Conservation (phyloP, 1,140 invertebrate genomes). For the Drosophila punjabiensis region DNA sequence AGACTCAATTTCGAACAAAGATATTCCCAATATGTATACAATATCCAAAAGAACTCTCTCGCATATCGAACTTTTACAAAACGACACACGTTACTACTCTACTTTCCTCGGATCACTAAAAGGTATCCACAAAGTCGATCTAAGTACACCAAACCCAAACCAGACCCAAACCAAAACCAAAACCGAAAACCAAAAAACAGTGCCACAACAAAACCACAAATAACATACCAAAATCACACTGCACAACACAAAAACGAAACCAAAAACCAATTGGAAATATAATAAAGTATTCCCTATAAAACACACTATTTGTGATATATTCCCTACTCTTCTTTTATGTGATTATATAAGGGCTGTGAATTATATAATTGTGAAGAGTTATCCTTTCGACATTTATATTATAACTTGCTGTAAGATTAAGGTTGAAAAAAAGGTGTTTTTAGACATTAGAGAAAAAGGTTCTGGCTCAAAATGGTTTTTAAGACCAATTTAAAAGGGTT, state of each 20-base stretch:
- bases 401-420: background rate
- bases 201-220: constrained; percentile 33
- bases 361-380: background rate
- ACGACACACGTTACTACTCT: constrained; percentile 88
- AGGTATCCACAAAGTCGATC: constrained; percentile 86
- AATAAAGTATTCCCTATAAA: background rate
- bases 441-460: rapidly evolving
- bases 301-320: constrained; percentile 15
- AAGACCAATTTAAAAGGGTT: no score
- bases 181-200: constrained; percentile 16
- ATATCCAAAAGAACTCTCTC: constrained; percentile 74
- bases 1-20: constrained; percentile 16
- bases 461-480: background rate
- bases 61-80: constrained; percentile 85
- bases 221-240: constrained; percentile 56
- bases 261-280: constrained; percentile 1
- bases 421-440: background rate
- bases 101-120: constrained; percentile 86
- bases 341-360: background rate
- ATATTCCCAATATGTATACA: constrained; percentile 45
- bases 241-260: constrained; percentile 57
- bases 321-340: background rate
- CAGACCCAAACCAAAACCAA: constrained; percentile 2
- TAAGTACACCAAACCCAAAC: constrained; percentile 27
- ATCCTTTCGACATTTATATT: background rate